phyloP scores from a whole-genome alignment of 2,113 vertebrate genomes.

The Pterocles orientalis region DNA sequence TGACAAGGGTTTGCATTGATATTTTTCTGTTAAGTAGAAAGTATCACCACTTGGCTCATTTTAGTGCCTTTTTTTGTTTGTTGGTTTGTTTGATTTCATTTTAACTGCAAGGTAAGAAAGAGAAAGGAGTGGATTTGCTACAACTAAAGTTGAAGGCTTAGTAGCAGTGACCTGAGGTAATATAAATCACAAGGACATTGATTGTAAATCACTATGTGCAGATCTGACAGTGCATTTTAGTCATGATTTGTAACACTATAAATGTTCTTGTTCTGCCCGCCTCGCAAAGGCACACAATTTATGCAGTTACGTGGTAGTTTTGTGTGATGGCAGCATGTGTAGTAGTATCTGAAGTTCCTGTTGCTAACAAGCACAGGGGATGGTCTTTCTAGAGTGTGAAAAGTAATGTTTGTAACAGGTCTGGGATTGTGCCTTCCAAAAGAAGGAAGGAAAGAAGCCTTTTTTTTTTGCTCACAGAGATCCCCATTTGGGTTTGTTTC shows the following conservation, averaged over 20 bases:
- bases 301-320: not conserved
- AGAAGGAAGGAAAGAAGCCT: not conserved
- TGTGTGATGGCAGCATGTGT: not conserved
- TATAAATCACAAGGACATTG: not conserved
- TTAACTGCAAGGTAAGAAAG: not conserved
- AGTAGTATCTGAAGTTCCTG: not conserved
- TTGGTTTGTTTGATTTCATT: not conserved
- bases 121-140: not conserved
- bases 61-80: not conserved
- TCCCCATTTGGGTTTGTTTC: not conserved
- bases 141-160: not conserved
- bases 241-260: not conserved
- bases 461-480: not conserved
- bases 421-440: not conserved
- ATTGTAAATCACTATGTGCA: not conserved
- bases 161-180: not conserved
- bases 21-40: not conserved
- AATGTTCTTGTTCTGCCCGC: not conserved
- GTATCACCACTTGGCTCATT: not conserved
- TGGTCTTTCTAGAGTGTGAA: not conserved
- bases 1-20: not conserved
- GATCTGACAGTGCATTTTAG: not conserved
- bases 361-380: not conserved
- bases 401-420: not conserved
- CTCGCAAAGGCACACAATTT: not conserved